Evolutionary conservation across 2,113 vertebrate genomes (phyloP).

Genomic region (Larimichthys crocea): DNA sequence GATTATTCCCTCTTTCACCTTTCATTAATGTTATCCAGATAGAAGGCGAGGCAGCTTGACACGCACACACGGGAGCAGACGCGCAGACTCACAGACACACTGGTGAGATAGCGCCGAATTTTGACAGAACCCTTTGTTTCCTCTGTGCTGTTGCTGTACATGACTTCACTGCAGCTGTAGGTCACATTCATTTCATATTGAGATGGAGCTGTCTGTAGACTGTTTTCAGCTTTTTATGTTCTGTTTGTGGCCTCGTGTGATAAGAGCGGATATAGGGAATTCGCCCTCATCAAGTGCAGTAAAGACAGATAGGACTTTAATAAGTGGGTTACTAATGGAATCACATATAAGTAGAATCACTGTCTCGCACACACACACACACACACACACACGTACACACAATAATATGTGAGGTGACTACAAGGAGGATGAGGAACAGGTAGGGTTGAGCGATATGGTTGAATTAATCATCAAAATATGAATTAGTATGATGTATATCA

Average conservation of each 20-base stretch:
- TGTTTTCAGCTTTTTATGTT: constrained; percentile 49
- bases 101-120: constrained; percentile 55
- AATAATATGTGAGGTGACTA: not conserved
- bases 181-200: constrained; percentile 64
- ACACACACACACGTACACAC: not conserved
- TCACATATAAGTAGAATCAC: not conserved
- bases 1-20: constrained; percentile 80
- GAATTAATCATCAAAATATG: not conserved
- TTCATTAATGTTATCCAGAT: constrained; percentile 81
- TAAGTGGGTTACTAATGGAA: constrained; percentile 13
- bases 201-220: constrained; percentile 35
- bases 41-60: constrained; percentile 53
- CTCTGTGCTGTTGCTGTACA: constrained; percentile 43
- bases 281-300: constrained; percentile 57
- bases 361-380: not conserved
- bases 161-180: constrained; percentile 63
- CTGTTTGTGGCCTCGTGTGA: constrained; percentile 57
- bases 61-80: constrained; percentile 42
- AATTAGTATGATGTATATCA: not conserved
- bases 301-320: constrained; percentile 51
- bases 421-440: not conserved
- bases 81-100: constrained; percentile 51
- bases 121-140: constrained; percentile 74
- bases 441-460: too few relatives aligned
- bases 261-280: constrained; percentile 64